Percentiles rank a stretch among this genome's conserved stretches.
These are phyloP conservation scores for Stegana nigrithorax DNA, from an alignment of 2,888 invertebrate species.

Conservation along the genomic window DNA sequence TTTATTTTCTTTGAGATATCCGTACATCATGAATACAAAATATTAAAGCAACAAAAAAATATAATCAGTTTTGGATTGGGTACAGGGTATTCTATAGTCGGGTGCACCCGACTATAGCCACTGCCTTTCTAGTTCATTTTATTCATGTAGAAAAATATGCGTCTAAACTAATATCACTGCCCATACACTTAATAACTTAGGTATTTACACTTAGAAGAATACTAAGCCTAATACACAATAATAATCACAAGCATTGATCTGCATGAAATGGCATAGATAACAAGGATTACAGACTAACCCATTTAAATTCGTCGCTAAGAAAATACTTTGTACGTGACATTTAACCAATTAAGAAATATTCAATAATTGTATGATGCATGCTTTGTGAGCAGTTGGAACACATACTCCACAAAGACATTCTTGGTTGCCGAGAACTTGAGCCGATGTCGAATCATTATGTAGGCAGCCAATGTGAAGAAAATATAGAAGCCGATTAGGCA, in stretches of 20 bases:
- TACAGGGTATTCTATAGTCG: not conserved
- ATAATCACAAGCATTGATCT: slow-evolving; percentile 20
- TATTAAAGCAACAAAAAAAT: not conserved
- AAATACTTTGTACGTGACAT: slow-evolving; percentile 12
- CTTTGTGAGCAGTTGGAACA: slow-evolving; percentile 78
- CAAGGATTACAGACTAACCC: not conserved
- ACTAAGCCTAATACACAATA: not conserved
- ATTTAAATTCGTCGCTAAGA: slow-evolving; percentile 1
- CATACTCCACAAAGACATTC: slow-evolving; percentile 78
- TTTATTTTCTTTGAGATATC: too few relatives aligned
- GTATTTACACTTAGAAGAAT: not conserved
- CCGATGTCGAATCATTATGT: slow-evolving; percentile 79
- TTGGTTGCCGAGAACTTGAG: slow-evolving; percentile 74
- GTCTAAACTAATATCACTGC: slow-evolving; percentile 17
- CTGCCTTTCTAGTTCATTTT: too few relatives aligned
- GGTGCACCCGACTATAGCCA: too few relatives aligned
- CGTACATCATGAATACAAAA: not conserved
- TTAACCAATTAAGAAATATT: not conserved
- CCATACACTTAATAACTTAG: slow-evolving; percentile 1
- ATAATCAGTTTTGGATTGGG: not conserved
- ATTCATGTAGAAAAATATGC: not conserved
- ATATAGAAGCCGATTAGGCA: slow-evolving; percentile 80
- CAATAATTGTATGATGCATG: slow-evolving; percentile 69
- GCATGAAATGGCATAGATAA: slow-evolving; percentile 14
- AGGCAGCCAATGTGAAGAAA: slow-evolving; percentile 76